These are phyloP conservation scores for Tachysurus fulvidraco DNA, from an alignment of 2,113 vertebrate species.

Conservation along the genomic window DNA sequence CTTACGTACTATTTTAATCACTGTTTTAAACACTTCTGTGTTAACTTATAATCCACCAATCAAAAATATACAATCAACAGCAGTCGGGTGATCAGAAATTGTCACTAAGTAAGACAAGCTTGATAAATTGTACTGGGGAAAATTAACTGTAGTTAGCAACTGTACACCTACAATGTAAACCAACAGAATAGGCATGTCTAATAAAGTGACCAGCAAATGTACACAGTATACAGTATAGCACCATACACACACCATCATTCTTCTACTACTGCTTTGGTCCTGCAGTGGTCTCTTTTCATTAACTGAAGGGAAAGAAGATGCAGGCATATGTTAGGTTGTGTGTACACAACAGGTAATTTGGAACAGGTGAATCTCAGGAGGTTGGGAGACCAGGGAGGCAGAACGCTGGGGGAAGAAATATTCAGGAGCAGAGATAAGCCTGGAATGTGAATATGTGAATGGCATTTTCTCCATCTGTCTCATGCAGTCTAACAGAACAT, in stretches of 20 bases:
- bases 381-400: background rate
- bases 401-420: background rate
- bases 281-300: slow-evolving; percentile 2
- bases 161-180: background rate
- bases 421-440: background rate
- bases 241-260: background rate
- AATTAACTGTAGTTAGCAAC: background rate
- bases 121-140: background rate
- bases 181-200: background rate
- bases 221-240: background rate
- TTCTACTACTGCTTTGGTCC: background rate
- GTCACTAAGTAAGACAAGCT: background rate
- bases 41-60: background rate
- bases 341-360: background rate
- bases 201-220: background rate
- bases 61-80: background rate
- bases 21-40: background rate
- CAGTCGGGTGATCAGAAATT: background rate
- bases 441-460: background rate
- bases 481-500: background rate
- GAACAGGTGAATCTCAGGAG: background rate
- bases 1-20: background rate
- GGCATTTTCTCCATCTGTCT: background rate
- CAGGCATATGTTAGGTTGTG: background rate
- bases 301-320: background rate